phyloP scores from a whole-genome alignment of 2,888 invertebrate species.

The Myathropa florea region DNA sequence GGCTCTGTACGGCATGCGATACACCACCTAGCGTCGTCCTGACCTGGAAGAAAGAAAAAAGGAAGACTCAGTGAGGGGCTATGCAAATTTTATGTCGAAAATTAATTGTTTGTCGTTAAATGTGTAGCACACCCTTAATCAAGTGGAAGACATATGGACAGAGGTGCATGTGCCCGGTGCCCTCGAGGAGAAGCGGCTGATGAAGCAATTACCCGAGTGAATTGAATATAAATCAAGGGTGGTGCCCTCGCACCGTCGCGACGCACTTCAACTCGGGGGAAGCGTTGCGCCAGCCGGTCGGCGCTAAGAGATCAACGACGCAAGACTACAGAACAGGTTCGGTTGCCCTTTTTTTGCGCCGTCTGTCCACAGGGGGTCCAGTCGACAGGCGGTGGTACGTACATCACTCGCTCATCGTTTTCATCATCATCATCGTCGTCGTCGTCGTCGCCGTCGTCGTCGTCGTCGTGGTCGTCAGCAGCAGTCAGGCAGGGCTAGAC shows the following conservation, averaged over 20 bases:
- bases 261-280: conserved; percentile 11
- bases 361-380: conserved; percentile 57
- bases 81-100: conserved; percentile 62
- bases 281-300: conserved; percentile 23
- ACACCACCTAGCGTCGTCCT: too few species aligned
- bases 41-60: conserved; percentile 39
- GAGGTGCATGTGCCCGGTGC: neutral
- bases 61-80: conserved; percentile 21
- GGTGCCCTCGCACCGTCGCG: conserved; percentile 42
- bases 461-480: conserved; percentile 17
- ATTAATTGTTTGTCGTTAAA: conserved; percentile 70
- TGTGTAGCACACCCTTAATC: conserved; percentile 67
- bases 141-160: conserved; percentile 36
- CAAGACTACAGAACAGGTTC: conserved; percentile 52
- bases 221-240: conserved; percentile 69
- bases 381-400: neutral
- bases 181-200: conserved; percentile 13
- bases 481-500: conserved; percentile 40
- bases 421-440: neutral
- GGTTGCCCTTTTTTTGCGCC: conserved; percentile 34
- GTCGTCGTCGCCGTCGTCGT: neutral
- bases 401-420: neutral
- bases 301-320: too few species aligned
- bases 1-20: too few species aligned
- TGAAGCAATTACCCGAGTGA: conserved; percentile 67